phyloP scores from a whole-genome alignment of 2,797 vertebrate genomes.

The Galagoides demidoff region DNA sequence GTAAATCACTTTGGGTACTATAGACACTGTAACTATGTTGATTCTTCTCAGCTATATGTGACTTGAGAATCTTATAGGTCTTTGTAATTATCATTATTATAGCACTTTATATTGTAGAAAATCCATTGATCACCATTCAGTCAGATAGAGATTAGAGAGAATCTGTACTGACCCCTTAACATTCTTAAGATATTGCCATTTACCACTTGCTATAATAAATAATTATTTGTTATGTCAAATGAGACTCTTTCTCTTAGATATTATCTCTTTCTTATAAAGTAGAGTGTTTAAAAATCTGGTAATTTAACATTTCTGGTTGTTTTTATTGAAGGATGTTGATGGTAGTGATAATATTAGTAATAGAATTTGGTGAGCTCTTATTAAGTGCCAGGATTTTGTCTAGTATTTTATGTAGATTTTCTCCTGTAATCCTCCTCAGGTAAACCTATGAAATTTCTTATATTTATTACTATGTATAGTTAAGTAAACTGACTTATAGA shows the following conservation, averaged over 20 bases:
- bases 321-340: conserved; percentile 49
- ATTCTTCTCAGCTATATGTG: no score
- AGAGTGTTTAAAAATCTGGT: conserved; percentile 32
- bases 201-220: conserved; percentile 44
- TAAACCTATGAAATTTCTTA: background rate
- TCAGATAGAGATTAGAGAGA: conserved; percentile 27
- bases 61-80: conserved; percentile 55
- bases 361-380: conserved; percentile 7
- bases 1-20: no score
- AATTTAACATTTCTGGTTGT: conserved; percentile 51
- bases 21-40: no score
- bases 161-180: conserved; percentile 32
- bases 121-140: conserved; percentile 39
- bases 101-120: conserved; percentile 62
- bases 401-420: background rate
- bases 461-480: background rate
- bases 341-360: conserved; percentile 27
- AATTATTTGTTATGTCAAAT: conserved; percentile 62
- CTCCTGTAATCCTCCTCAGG: background rate
- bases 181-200: conserved; percentile 46
- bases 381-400: background rate
- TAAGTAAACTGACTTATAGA: background rate
- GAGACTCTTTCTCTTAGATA: conserved; percentile 3
- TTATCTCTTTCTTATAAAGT: conserved; percentile 32
- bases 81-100: conserved; percentile 42